Conservation (phyloP, 35 echinoderm and acorn worm species). For the Patiria miniata region DNA sequence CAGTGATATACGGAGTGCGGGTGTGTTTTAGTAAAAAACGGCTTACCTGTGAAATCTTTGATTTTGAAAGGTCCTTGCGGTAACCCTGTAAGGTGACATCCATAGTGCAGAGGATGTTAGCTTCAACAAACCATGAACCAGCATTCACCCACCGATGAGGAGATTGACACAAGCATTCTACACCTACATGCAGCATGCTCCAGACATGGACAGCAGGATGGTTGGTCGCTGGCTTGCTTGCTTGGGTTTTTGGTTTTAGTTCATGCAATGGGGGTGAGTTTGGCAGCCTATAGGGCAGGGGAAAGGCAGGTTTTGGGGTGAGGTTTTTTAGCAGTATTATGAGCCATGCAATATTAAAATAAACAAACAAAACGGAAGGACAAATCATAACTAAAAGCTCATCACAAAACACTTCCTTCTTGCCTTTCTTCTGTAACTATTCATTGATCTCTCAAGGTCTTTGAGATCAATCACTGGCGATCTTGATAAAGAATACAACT, state of each 20-base stretch:
- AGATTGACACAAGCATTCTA: neutral
- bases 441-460: too few species aligned
- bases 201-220: neutral
- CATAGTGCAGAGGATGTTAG: slow-evolving; percentile 37
- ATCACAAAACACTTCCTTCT: too few species aligned
- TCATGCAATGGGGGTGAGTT: neutral
- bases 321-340: neutral
- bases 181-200: neutral
- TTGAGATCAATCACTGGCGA: too few species aligned
- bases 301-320: neutral
- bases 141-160: slow-evolving; percentile 25
- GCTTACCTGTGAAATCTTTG: slow-evolving; percentile 64
- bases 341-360: neutral
- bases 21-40: neutral
- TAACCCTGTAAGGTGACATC: slow-evolving; percentile 47
- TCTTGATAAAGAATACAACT: too few species aligned
- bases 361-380: neutral
- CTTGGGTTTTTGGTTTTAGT: neutral
- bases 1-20: too few species aligned
- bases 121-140: slow-evolving; percentile 13
- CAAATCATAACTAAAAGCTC: too few species aligned
- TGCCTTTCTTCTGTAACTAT: too few species aligned
- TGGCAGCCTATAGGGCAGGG: neutral
- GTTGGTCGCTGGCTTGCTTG: too few species aligned
- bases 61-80: slow-evolving; percentile 70